Percentiles rank a stretch among this genome's conserved stretches.
Conservation (phyloP, 2,797 vertebrate genomes). For the Siniperca scherzeri region DNA sequence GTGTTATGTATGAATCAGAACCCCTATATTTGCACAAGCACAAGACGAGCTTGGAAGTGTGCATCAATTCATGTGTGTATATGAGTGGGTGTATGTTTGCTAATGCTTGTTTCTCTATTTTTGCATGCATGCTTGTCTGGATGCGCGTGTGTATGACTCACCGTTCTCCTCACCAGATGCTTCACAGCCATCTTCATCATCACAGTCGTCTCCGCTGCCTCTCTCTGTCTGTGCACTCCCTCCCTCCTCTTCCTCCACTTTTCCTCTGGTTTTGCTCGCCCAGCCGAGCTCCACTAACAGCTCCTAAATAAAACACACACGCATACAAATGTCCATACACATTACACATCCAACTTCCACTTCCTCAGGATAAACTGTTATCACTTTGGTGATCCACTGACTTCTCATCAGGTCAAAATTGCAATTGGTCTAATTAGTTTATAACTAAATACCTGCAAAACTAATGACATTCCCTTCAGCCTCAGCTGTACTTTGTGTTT, state of each 20-base stretch:
- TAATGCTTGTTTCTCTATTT: slow-evolving; percentile 46
- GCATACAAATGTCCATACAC: neutral
- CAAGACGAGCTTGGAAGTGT: slow-evolving; percentile 4
- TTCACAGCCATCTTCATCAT: slow-evolving; percentile 93
- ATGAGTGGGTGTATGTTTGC: slow-evolving; percentile 49
- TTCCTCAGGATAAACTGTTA: neutral
- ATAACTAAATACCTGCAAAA: neutral
- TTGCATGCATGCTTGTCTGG: neutral
- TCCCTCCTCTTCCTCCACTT: slow-evolving; percentile 66
- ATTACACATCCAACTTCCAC: neutral
- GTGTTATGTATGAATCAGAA: neutral
- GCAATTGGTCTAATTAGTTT: neutral
- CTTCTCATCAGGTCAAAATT: neutral
- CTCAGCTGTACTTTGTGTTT: neutral
- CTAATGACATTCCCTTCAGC: neutral
- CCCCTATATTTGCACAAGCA: neutral
- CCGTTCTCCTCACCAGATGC: slow-evolving; percentile 85
- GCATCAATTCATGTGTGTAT: slow-evolving; percentile 20
- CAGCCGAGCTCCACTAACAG: slow-evolving; percentile 81
- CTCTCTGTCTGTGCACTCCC: slow-evolving; percentile 61
- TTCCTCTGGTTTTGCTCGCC: slow-evolving; percentile 77
- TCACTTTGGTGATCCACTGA: neutral
- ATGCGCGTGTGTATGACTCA: slow-evolving; percentile 60
- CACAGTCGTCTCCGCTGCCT: slow-evolving; percentile 83
- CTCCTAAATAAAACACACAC: slow-evolving; percentile 74